phyloP scores from a whole-genome alignment of 2,797 vertebrate genomes.

The Leucoraja ocellata region DNA sequence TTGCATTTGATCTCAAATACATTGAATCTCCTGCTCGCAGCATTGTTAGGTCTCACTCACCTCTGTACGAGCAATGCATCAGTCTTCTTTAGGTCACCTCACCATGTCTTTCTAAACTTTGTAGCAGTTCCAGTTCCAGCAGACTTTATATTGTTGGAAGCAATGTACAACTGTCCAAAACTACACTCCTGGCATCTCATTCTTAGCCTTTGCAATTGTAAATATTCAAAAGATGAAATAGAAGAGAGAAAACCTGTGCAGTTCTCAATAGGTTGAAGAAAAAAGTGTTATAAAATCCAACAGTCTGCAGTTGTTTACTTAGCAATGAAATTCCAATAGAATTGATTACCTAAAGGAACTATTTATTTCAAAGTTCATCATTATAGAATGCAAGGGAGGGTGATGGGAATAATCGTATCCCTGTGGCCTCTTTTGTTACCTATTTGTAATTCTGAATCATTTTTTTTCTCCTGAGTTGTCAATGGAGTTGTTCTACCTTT shows the following conservation, averaged over 20 bases:
- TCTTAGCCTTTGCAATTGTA: not conserved
- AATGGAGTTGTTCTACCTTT: not conserved
- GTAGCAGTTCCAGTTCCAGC: too few relatives aligned
- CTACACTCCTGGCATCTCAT: not conserved
- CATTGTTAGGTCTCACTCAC: too few relatives aligned
- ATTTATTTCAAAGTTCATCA: not conserved
- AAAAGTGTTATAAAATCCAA: not conserved
- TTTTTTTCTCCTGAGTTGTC: not conserved
- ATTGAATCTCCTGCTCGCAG: too few relatives aligned
- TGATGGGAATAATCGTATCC: not conserved
- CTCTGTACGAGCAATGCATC: too few relatives aligned
- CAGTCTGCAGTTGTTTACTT: not conserved
- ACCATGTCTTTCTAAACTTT: too few relatives aligned
- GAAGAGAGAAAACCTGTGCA: not conserved
- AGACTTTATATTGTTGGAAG: too few relatives aligned
- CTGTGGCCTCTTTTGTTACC: not conserved
- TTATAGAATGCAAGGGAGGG: not conserved
- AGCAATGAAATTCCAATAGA: not conserved
- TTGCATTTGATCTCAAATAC: too few relatives aligned
- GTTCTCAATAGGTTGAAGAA: not conserved
- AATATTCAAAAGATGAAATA: not conserved
- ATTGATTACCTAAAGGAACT: not conserved
- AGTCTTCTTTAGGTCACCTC: too few relatives aligned
- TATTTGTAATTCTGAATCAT: not conserved
- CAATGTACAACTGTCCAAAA: not conserved